Conservation (phyloP, 2,113 vertebrate species). For the Microcebus murinus region DNA sequence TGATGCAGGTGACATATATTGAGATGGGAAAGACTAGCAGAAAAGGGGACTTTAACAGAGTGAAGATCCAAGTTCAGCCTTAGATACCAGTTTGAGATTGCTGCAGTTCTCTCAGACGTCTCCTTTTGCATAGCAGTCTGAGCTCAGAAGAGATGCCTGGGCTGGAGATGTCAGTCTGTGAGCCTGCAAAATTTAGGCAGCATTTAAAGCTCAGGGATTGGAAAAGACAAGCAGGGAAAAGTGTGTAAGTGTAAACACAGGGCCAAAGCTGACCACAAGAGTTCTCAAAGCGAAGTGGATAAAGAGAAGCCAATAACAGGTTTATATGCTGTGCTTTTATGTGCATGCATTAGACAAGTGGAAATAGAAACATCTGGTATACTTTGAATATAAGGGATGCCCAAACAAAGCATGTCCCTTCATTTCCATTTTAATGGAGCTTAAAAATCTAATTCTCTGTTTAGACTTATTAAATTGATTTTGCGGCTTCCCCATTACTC, state of each 20-base stretch:
- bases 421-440: conserved; percentile 10
- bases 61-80: background rate
- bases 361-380: background rate
- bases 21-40: background rate
- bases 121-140: background rate
- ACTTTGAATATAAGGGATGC: background rate
- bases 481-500: conserved; percentile 4
- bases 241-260: background rate
- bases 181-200: background rate
- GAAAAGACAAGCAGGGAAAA: background rate
- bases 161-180: background rate
- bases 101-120: background rate
- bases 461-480: conserved; percentile 23
- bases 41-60: background rate
- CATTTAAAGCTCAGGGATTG: background rate
- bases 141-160: conserved; percentile 2
- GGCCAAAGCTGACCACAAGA: background rate
- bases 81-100: background rate
- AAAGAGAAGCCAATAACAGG: background rate
- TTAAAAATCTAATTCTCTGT: conserved; percentile 2
- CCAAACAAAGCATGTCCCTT: background rate
- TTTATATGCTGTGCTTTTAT: background rate
- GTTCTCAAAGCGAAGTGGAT: background rate
- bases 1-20: background rate
- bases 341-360: fast-evolving